Conservation (phyloP, 2,797 vertebrate genomes). For the Coluber constrictor region DNA sequence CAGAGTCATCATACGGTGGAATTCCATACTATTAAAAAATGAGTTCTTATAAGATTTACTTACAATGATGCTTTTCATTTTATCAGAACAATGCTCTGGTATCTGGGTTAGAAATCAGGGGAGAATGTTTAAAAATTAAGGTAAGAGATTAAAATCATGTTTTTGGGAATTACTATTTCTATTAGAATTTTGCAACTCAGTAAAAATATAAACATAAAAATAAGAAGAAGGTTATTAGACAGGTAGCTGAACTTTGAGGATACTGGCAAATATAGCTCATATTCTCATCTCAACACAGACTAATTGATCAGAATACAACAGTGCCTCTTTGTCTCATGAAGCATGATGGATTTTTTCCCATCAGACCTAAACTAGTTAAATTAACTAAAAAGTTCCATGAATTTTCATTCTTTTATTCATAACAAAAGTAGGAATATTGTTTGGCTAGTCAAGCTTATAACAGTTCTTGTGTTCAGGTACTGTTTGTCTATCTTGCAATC, state of each 20-base stretch:
- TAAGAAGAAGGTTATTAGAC: background rate
- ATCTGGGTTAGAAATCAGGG: background rate
- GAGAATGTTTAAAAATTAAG: background rate
- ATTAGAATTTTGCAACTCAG: background rate
- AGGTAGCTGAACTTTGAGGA: background rate
- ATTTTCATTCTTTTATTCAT: background rate
- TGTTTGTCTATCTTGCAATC: background rate
- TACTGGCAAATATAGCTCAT: background rate
- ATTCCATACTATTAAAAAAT: background rate
- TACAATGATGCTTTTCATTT: background rate
- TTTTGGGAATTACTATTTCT: background rate
- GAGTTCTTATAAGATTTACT: background rate
- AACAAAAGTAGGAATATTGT: background rate
- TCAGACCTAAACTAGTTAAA: background rate
- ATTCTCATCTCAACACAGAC: background rate
- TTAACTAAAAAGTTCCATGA: background rate
- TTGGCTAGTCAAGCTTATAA: background rate
- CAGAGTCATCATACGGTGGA: background rate
- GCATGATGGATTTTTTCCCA: background rate
- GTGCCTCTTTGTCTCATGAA: background rate
- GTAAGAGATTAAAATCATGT: background rate
- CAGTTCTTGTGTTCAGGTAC: background rate
- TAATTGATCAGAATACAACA: background rate
- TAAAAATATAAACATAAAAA: background rate
- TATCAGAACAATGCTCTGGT: background rate